Percentiles rank a stretch among this genome's conserved stretches.
phyloP scores from a whole-genome alignment of 2,888 invertebrate genomes.

The Branchipolynoe longqiensis region DNA sequence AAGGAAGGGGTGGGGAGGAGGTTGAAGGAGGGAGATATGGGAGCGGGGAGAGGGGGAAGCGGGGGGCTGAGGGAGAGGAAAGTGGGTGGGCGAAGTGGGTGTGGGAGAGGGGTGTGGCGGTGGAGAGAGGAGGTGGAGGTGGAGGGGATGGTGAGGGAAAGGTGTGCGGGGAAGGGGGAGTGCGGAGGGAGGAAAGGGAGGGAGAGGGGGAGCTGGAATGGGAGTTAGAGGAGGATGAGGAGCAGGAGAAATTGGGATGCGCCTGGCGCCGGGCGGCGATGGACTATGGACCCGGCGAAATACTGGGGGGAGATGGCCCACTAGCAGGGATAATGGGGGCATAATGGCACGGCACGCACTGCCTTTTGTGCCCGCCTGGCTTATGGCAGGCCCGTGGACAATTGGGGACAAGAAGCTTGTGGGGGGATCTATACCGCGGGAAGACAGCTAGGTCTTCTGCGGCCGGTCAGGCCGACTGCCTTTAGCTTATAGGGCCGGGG shows the following conservation, averaged over 20 bases:
- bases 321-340: conserved; percentile 11
- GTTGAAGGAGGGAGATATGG: neutral
- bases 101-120: neutral
- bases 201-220: neutral
- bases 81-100: too few species aligned
- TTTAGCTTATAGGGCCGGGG: too few species aligned
- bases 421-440: neutral
- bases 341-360: conserved; percentile 11
- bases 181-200: neutral
- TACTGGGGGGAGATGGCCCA: conserved; percentile 16
- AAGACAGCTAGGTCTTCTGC: too few species aligned
- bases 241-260: too few species aligned
- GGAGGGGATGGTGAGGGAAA: neutral
- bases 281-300: too few species aligned
- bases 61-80: too few species aligned
- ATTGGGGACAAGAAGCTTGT: conserved; percentile 17
- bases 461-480: too few species aligned
- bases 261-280: too few species aligned
- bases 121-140: neutral
- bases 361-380: neutral
- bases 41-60: neutral
- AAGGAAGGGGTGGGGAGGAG: too few species aligned
- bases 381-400: neutral
- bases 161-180: too few species aligned
- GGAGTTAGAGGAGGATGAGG: neutral